phyloP scores from a whole-genome alignment of 2,888 invertebrate species.

The Neelides folsomi region DNA sequence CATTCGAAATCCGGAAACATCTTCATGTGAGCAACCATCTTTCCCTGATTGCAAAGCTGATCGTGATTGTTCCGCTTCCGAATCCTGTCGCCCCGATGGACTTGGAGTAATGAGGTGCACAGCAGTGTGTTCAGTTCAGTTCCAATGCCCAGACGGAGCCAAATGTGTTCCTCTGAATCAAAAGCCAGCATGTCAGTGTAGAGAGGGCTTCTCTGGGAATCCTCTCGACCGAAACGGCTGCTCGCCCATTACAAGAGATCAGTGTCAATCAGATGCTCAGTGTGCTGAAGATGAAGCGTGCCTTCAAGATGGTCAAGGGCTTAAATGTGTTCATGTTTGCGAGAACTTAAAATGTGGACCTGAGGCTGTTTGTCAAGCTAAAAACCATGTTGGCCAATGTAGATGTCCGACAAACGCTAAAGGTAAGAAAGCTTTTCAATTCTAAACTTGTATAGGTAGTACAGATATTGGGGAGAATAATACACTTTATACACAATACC shows the following conservation, averaged over 20 bases:
- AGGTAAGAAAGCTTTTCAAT: too few species aligned
- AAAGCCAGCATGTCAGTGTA: slow-evolving; percentile 59
- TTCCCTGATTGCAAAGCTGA: slow-evolving; percentile 65
- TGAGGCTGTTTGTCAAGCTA: slow-evolving; percentile 71
- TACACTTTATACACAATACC: too few species aligned
- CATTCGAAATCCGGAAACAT: slow-evolving; percentile 69
- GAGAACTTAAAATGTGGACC: slow-evolving; percentile 65
- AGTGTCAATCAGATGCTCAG: slow-evolving; percentile 64
- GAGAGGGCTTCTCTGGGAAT: slow-evolving; percentile 71
- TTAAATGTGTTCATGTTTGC: slow-evolving; percentile 64
- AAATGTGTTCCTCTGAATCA: slow-evolving; percentile 48
- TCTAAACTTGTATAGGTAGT: too few species aligned
- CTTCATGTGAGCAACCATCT: slow-evolving; percentile 71
- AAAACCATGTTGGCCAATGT: slow-evolving; percentile 78
- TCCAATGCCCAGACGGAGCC: slow-evolving; percentile 50
- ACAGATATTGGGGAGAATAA: too few species aligned
- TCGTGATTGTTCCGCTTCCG: slow-evolving; percentile 53
- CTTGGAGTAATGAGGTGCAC: slow-evolving; percentile 72
- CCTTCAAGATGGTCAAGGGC: slow-evolving; percentile 45
- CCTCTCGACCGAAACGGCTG: slow-evolving; percentile 83
- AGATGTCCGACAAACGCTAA: slow-evolving; percentile 56
- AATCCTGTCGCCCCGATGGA: slow-evolving; percentile 67
- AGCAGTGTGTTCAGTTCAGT: slow-evolving; percentile 59
- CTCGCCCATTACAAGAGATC: slow-evolving; percentile 53
- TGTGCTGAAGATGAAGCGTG: slow-evolving; percentile 73